Conservation (phyloP, 2,888 invertebrate species). For the Microctonus brassicae region DNA sequence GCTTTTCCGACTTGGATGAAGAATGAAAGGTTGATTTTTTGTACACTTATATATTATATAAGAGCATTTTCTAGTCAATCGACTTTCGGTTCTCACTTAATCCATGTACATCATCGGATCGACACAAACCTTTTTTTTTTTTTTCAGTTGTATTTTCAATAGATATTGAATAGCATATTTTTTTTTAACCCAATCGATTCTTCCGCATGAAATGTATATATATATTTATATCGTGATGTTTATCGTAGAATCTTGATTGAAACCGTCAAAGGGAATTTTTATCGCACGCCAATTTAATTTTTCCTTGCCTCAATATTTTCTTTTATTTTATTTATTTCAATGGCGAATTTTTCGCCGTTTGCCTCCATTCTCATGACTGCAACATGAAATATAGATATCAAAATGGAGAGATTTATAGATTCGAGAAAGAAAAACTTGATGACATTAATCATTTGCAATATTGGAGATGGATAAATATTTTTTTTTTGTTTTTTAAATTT, state of each 20-base stretch:
- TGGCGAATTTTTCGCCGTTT: no score
- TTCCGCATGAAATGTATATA: no score
- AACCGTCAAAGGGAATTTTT: neutral
- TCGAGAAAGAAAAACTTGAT: neutral
- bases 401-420: neutral
- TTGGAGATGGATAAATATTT: neutral
- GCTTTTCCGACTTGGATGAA: no score
- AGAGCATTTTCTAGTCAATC: slow-evolving; percentile 21
- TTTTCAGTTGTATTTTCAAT: no score
- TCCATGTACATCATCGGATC: neutral
- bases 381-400: neutral
- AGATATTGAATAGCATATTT: no score
- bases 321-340: neutral
- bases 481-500: neutral
- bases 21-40: no score
- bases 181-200: no score
- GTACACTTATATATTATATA: no score
- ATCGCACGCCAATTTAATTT: neutral
- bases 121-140: slow-evolving; percentile 8
- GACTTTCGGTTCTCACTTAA: slow-evolving; percentile 16
- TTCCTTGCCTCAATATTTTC: neutral
- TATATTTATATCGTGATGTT: neutral
- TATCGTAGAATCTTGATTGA: neutral
- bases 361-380: neutral
- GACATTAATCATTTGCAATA: neutral